Percentiles rank a stretch among this genome's conserved stretches.
Evolutionary conservation across 2,888 invertebrate genomes (phyloP).

Genomic region (Eilema griseolum): DNA sequence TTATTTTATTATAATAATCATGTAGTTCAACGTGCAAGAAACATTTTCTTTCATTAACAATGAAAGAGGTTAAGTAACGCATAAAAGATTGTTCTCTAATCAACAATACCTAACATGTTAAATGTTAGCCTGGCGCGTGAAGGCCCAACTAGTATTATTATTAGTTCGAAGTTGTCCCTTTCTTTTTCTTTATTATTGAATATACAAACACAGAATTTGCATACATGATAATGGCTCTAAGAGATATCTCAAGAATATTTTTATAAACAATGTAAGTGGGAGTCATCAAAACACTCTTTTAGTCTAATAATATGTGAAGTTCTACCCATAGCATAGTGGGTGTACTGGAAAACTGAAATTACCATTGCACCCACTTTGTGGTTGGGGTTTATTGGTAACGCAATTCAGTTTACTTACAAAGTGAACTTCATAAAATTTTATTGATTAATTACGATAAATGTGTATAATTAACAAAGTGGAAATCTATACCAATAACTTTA

Average conservation of each 20-base stretch:
- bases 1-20: not conserved
- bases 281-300: not conserved
- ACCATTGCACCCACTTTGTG: not conserved
- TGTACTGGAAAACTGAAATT: not conserved
- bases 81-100: not conserved
- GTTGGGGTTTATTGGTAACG: not conserved
- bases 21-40: not conserved
- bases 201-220: not conserved
- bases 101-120: not conserved
- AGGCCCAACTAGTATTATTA: slow-evolving; percentile 20
- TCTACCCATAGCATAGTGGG: no score
- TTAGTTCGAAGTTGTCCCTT: slow-evolving; percentile 4
- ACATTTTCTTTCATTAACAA: not conserved
- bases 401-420: not conserved
- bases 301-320: no score
- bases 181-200: slow-evolving; percentile 24
- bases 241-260: not conserved
- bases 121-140: slow-evolving; percentile 7
- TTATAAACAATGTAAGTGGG: not conserved
- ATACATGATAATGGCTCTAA: not conserved
- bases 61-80: not conserved
- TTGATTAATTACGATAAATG: no score
- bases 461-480: not conserved
- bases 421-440: not conserved
- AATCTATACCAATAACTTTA: no score